Base-by-base conservation (phyloP, 2,797 vertebrate genomes). In the Malacoctenus gilli region DNA sequence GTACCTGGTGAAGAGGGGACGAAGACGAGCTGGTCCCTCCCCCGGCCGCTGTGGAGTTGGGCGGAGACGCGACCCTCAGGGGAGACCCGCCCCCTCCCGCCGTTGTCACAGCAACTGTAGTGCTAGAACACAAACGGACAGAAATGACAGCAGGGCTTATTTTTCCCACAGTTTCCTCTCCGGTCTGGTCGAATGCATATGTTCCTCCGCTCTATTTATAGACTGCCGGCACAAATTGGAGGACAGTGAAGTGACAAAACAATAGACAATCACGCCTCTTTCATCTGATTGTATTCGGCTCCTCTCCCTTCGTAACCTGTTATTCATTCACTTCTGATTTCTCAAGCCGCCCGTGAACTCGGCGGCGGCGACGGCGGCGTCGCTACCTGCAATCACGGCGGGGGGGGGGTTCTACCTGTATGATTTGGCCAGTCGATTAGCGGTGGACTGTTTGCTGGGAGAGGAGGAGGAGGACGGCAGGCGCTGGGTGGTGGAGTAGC, bases 401-500 rank as follows among this genome's bases (percentile, higher is more conserved):
- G 38, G 31, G 47, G 16, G 15, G 49, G 25, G 5, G 41, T 4
- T 38, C 11, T 75, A 91, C 94, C 96, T 97, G 93, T 95, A 97
- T 68, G 96, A 97, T 90, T 98, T 98, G 79, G 96, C 95, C 79
- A 97, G 92, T 40, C 96, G 93, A 83, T 90, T 94, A 54, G 63
- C 72, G 48, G 95, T 91, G 64, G 95, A 95, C 85, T 95, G 95
- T 87, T 98, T 97, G 79, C 55, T 84, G 40, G 96, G 96, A 80
- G 95, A 93, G 23, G 86, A 85, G 35, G 86, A 87, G 38, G 89
- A 90, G 54, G 90, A 90, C 37, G 89, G 87, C 79, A 94, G 88
- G 56, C 95, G 94, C 75, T 95, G 94, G 63, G 92, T 91, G 80
- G 92, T 92, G 59, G 91, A 84, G 79, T 96, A 95, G 68, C 94